These are phyloP conservation scores for Syndactyla subalaris DNA, from an alignment of 2,797 vertebrate species.

Conservation along the genomic window DNA sequence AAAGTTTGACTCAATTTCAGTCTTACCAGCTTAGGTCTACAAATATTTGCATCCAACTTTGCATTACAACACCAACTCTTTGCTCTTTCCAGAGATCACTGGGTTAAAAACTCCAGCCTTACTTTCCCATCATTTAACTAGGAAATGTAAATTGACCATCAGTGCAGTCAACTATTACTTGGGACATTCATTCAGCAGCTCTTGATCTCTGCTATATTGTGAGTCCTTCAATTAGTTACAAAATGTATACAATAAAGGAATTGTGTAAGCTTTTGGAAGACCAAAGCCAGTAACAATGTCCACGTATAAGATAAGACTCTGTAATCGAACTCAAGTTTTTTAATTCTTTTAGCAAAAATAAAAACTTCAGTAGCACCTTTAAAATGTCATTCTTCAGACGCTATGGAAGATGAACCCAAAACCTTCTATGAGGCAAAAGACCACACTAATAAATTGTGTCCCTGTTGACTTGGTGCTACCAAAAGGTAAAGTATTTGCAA, in stretches of 20 bases:
- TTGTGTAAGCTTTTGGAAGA: not conserved
- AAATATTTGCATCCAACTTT: not conserved
- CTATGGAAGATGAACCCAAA: not conserved
- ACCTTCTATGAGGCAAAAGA: not conserved
- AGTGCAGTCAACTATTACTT: not conserved
- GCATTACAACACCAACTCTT: accelerated
- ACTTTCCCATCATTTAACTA: not conserved
- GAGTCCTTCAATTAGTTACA: not conserved
- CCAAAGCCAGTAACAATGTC: not conserved
- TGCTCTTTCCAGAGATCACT: not conserved
- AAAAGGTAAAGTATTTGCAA: not conserved
- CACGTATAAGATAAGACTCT: not conserved
- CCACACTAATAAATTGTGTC: accelerated
- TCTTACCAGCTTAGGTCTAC: not conserved
- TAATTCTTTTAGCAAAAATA: not conserved
- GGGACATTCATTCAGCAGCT: not conserved
- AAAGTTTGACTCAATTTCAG: not conserved
- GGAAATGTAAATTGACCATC: not conserved
- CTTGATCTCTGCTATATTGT: not conserved
- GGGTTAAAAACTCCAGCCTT: not conserved
- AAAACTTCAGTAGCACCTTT: not conserved
- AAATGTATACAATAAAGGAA: not conserved
- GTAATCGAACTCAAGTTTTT: not conserved
- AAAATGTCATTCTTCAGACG: not conserved
- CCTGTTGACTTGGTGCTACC: not conserved